phyloP scores from a whole-genome alignment of 1,140 invertebrate species.

The Hypothenemus hampei region DNA sequence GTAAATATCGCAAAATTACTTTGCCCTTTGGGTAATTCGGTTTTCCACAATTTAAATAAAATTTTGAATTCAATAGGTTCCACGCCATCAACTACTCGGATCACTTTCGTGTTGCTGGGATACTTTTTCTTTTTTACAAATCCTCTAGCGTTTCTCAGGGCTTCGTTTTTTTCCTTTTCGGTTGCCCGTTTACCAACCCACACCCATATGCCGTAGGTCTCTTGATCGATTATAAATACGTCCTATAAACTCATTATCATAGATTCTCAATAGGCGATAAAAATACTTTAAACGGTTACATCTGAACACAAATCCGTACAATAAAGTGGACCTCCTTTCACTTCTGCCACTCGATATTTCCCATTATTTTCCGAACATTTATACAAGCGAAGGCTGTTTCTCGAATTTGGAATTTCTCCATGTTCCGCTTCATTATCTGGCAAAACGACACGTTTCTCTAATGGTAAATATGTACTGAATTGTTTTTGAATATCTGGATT shows the following conservation, averaged over 20 bases:
- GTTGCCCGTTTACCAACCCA: conserved; percentile 80
- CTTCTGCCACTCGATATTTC: conserved; percentile 79
- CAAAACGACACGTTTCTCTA: conserved; percentile 57
- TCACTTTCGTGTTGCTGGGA: conserved; percentile 66
- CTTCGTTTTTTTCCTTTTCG: conserved; percentile 66
- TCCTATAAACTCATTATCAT: conserved; percentile 51
- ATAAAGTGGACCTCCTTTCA: conserved; percentile 77
- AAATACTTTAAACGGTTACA: conserved; percentile 46
- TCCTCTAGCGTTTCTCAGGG: conserved; percentile 79
- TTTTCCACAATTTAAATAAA: conserved; percentile 74
- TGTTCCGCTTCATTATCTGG: conserved; percentile 46
- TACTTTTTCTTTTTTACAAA: conserved; percentile 87
- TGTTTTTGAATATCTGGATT: conserved; percentile 56
- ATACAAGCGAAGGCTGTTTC: conserved; percentile 57
- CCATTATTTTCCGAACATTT: conserved; percentile 71
- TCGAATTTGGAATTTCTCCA: conserved; percentile 40
- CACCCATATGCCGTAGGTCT: conserved; percentile 82
- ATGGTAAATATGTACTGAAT: conserved; percentile 65
- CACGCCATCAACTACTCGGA: conserved; percentile 70
- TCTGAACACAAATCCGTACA: conserved; percentile 75
- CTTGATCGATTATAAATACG: conserved; percentile 83
- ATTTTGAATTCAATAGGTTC: conserved; percentile 85
- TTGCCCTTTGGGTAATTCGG: conserved; percentile 42
- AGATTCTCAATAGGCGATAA: background rate
- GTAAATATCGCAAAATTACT: background rate